These are phyloP conservation scores for Argya squamiceps DNA, from an alignment of 2,797 vertebrate species.

Conservation along the genomic window DNA sequence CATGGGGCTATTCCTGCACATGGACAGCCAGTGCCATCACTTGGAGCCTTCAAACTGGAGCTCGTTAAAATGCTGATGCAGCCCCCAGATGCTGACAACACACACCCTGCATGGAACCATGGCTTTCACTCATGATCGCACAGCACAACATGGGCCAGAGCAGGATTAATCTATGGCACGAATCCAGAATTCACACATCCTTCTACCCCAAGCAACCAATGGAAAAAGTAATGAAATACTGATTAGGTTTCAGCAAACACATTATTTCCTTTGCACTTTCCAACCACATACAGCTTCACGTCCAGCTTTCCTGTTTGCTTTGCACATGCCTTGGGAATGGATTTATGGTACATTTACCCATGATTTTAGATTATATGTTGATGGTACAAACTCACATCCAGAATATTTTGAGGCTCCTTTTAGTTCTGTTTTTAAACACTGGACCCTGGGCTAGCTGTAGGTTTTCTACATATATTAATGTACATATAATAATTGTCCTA, in stretches of 20 bases:
- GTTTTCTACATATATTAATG: not conserved
- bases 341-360: not conserved
- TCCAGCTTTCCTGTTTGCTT: not conserved
- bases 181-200: not conserved
- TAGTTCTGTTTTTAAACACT: not conserved
- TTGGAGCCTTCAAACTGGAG: not conserved
- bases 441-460: not conserved
- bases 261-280: not conserved
- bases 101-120: accelerated
- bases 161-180: not conserved
- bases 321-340: not conserved
- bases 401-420: not conserved
- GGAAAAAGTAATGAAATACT: not conserved
- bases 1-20: not conserved
- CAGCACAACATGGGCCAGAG: not conserved
- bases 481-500: not conserved
- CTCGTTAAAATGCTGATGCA: not conserved
- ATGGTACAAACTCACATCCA: not conserved
- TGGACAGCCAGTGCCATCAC: not conserved
- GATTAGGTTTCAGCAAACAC: not conserved
- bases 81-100: not conserved
- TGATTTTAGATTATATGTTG: accelerated
- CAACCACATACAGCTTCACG: not conserved
- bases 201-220: not conserved
- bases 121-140: not conserved